Base-by-base conservation (phyloP, 2,113 vertebrate genomes). In the Vidua macroura region DNA sequence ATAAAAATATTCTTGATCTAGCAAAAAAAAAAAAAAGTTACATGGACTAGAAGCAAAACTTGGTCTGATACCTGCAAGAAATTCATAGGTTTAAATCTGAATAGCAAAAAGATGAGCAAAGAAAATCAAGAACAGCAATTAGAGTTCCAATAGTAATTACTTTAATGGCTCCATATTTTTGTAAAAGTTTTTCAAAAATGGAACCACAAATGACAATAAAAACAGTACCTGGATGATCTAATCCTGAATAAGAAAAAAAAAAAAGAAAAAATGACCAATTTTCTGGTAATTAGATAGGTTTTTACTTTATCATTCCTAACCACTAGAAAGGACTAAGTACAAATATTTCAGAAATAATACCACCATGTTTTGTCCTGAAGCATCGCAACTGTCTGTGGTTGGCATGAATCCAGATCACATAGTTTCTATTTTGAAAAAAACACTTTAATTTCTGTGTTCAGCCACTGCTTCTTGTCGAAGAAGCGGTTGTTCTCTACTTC, bases 81-180 rank as follows among this genome's bases (percentile, higher is more conserved):
- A 74, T 75, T 77, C n/a, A 15, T 80, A 80, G 41, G 48, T 95
- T 83, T 93, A 88, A 90, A 93, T 79, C 13, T 92, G 59, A 70
- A 86, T 23, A 35, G 31, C 15, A 72, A 83, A 84, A 95, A 23
- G n/a, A 91, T 25, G 31, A 95, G 21, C 64, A 68, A 48, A 95
- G n/a, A n/a, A 92, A 64, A 72, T 64, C 63, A 82, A 94, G 22
- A 23, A 79, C 27, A 76, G 30, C 66, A 69, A 84, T 43, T 10
- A 94, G 21, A 63, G 63, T 90, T 86, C 81, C 88, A 75, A 53
- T n/a, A 56, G 67, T 68, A 77, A 35, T 35, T 48, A 87, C 53
- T 89, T 94, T 75, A 83, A 72, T 74, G 13, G 43, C 25, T 80
- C 39, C 52, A 39, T 92, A 63, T 46, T 33, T 94, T 53, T 60